Evolutionary conservation across 2,888 invertebrate genomes (phyloP).

Genomic region (Cryptocephalus primarius): DNA sequence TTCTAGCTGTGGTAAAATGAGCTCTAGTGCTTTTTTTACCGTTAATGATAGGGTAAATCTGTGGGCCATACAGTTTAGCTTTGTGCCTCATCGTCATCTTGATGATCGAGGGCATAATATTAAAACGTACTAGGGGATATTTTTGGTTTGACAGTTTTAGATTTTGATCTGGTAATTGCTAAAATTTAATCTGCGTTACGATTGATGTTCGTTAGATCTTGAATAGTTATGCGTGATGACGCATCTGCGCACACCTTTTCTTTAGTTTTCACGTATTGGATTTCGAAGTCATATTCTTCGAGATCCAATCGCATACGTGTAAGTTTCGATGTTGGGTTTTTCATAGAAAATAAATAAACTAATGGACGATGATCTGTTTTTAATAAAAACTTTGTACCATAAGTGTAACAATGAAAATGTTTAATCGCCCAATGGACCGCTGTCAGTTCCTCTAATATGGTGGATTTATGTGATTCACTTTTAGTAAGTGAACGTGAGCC

Average conservation of each 20-base stretch:
- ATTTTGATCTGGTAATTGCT: slow-evolving; percentile 4
- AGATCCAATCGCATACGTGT: slow-evolving; percentile 9
- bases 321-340: slow-evolving; percentile 10
- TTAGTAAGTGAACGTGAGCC: slow-evolving; percentile 6
- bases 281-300: slow-evolving; percentile 4
- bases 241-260: slow-evolving; percentile 2
- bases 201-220: slow-evolving; percentile 1
- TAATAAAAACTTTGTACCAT: slow-evolving; percentile 7
- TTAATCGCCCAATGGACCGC: slow-evolving; percentile 10
- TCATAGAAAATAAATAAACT: slow-evolving; percentile 11
- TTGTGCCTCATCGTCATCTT: too few relatives aligned
- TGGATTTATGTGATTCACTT: slow-evolving; percentile 4
- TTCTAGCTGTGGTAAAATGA: too few relatives aligned
- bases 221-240: slow-evolving; percentile 3
- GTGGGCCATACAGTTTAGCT: too few relatives aligned
- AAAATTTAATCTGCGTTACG: slow-evolving; percentile 1
- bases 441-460: slow-evolving; percentile 6
- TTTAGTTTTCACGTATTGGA: slow-evolving; percentile 3
- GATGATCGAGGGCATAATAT: background rate
- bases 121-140: background rate
- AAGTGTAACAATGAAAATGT: slow-evolving; percentile 4
- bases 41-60: too few relatives aligned
- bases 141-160: background rate
- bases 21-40: too few relatives aligned
- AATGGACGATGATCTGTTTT: slow-evolving; percentile 10